Percentiles rank a stretch among this genome's conserved stretches.
phyloP scores from a whole-genome alignment of 2,888 invertebrate species.

The Matsumyia berberina region DNA sequence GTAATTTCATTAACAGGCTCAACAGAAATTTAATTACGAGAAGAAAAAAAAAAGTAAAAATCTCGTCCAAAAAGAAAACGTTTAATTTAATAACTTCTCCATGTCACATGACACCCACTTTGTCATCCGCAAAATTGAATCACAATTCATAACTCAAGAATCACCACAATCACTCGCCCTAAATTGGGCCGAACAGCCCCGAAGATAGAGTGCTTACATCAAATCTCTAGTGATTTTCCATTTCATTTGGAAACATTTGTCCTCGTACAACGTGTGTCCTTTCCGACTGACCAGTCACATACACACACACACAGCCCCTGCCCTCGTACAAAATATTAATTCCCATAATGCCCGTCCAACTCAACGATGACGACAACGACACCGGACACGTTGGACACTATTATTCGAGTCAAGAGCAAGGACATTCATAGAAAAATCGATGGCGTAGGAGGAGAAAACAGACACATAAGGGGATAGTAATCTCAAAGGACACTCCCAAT shows the following conservation, averaged over 20 bases:
- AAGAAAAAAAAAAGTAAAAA: neutral
- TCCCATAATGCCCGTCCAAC: slow-evolving; percentile 67
- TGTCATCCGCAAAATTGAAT: slow-evolving; percentile 70
- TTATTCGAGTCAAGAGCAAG: slow-evolving; percentile 43
- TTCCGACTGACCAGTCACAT: slow-evolving; percentile 50
- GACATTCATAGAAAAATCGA: slow-evolving; percentile 36
- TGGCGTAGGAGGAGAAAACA: slow-evolving; percentile 19
- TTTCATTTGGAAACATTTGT: slow-evolving; percentile 72
- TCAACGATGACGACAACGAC: slow-evolving; percentile 44
- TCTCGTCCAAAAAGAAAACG: neutral
- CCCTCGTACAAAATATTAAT: slow-evolving; percentile 65
- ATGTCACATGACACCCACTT: slow-evolving; percentile 68
- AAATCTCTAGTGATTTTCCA: slow-evolving; percentile 72
- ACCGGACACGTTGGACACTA: neutral
- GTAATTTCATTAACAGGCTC: slow-evolving; percentile 5
- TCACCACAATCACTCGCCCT: slow-evolving; percentile 56
- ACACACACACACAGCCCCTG: neutral
- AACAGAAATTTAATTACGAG: slow-evolving; percentile 9
- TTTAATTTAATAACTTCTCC: slow-evolving; percentile 29
- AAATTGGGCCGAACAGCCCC: slow-evolving; percentile 49
- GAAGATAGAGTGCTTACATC: slow-evolving; percentile 72
- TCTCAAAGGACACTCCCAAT: slow-evolving; percentile 63
- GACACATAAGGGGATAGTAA: slow-evolving; percentile 43
- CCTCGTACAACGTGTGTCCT: slow-evolving; percentile 32
- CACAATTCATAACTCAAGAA: slow-evolving; percentile 72